These are phyloP conservation scores for Ptilorrhoa leucosticta DNA, from an alignment of 2,113 vertebrate species.

Conservation along the genomic window DNA sequence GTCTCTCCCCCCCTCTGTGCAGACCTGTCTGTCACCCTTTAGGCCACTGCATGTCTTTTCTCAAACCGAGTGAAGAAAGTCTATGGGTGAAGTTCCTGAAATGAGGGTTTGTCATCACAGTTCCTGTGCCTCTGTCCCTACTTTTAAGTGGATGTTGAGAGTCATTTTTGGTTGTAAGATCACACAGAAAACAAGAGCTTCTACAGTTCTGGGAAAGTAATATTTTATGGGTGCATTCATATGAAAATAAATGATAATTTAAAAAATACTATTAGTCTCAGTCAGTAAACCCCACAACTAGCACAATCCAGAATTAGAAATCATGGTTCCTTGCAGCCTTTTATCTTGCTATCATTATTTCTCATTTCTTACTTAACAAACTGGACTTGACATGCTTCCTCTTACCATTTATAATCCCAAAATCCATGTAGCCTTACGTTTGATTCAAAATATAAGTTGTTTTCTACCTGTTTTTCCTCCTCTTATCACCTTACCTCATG, in stretches of 20 bases:
- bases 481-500: not conserved
- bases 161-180: not conserved
- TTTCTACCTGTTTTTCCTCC: not conserved
- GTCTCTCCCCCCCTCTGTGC: not conserved
- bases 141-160: not conserved
- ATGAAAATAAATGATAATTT: not conserved
- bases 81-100: not conserved
- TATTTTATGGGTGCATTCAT: not conserved
- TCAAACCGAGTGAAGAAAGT: not conserved
- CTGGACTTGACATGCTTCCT: not conserved
- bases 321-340: not conserved
- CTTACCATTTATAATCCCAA: not conserved
- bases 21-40: not conserved
- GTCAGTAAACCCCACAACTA: not conserved
- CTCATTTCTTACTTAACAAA: not conserved
- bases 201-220: not conserved
- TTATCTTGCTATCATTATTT: not conserved
- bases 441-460: not conserved
- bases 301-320: not conserved
- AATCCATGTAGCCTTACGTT: not conserved
- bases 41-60: not conserved
- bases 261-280: not conserved
- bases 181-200: not conserved
- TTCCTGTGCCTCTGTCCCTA: not conserved
- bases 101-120: not conserved